phyloP scores from a whole-genome alignment of 2,797 vertebrate genomes.

The Sitta carolinensis region DNA sequence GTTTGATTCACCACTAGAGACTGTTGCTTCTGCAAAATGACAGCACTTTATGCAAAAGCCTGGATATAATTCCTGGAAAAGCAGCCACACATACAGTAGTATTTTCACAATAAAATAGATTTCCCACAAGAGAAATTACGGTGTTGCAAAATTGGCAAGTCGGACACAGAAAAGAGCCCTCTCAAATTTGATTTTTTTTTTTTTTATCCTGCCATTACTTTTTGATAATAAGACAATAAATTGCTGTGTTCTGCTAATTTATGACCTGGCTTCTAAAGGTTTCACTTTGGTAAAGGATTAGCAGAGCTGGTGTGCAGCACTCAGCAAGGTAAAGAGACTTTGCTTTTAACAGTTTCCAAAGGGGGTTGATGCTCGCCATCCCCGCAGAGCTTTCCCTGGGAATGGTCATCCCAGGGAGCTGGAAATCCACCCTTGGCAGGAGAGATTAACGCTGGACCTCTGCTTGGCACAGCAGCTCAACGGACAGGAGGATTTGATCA shows the following conservation, averaged over 20 bases:
- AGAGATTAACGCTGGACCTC: slow-evolving; percentile 16
- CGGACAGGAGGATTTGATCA: not conserved
- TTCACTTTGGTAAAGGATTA: not conserved
- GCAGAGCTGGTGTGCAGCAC: not conserved
- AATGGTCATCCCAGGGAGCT: not conserved
- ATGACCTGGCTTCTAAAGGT: not conserved
- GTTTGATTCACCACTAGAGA: not conserved
- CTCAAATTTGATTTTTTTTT: not conserved
- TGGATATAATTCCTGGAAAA: not conserved
- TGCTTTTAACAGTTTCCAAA: not conserved
- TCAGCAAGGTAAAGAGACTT: not conserved
- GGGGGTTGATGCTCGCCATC: not conserved
- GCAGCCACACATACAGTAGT: not conserved
- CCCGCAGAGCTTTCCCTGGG: not conserved
- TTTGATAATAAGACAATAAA: slow-evolving; percentile 23
- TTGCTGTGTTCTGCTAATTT: not conserved
- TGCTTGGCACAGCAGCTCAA: not conserved
- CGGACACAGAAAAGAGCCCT: not conserved
- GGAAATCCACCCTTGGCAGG: not conserved
- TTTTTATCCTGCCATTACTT: not conserved
- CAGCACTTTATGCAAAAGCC: not conserved
- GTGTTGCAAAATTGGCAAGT: slow-evolving; percentile 5
- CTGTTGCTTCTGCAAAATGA: not conserved
- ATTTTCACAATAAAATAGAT: slow-evolving; percentile 9
- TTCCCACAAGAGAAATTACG: slow-evolving; percentile 38